phyloP scores from a whole-genome alignment of 2,797 vertebrate genomes.

The Spea hammondii region DNA sequence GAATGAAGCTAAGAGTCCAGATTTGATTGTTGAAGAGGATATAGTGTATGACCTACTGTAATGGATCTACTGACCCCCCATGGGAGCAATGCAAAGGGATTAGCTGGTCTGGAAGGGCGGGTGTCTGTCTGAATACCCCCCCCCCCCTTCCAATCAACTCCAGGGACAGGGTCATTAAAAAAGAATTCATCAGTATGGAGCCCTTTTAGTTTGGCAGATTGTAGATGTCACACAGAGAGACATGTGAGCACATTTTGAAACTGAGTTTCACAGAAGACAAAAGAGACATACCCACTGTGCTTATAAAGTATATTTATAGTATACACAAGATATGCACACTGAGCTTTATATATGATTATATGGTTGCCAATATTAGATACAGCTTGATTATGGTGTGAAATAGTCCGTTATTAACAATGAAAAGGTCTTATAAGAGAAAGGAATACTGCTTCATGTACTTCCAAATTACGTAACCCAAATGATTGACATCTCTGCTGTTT shows the following conservation, averaged over 20 bases:
- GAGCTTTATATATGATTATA: too few species aligned
- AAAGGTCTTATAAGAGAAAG: too few species aligned
- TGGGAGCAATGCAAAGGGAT: conserved; percentile 33
- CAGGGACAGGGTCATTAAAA: conserved; percentile 36
- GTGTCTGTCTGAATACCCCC: conserved; percentile 13
- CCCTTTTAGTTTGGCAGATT: conserved; percentile 36
- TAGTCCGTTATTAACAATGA: too few species aligned
- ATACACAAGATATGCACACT: too few species aligned
- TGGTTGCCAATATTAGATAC: too few species aligned
- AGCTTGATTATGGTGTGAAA: too few species aligned
- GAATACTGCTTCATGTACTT: too few species aligned
- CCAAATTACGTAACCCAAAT: too few species aligned
- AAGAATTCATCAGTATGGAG: conserved; percentile 32
- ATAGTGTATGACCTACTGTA: conserved; percentile 32
- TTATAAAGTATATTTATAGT: too few species aligned
- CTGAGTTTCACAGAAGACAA: not conserved
- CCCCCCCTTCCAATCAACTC: conserved; percentile 12
- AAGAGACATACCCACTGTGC: not conserved
- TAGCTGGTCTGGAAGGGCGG: conserved; percentile 21
- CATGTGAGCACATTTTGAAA: not conserved
- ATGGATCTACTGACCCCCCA: conserved; percentile 37
- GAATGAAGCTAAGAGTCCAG: conserved; percentile 11
- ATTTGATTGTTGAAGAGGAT: conserved; percentile 13
- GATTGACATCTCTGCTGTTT: too few species aligned
- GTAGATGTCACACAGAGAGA: conserved; percentile 23